These are phyloP conservation scores for Bucco capensis DNA, from an alignment of 2,113 vertebrate species.

Conservation along the genomic window DNA sequence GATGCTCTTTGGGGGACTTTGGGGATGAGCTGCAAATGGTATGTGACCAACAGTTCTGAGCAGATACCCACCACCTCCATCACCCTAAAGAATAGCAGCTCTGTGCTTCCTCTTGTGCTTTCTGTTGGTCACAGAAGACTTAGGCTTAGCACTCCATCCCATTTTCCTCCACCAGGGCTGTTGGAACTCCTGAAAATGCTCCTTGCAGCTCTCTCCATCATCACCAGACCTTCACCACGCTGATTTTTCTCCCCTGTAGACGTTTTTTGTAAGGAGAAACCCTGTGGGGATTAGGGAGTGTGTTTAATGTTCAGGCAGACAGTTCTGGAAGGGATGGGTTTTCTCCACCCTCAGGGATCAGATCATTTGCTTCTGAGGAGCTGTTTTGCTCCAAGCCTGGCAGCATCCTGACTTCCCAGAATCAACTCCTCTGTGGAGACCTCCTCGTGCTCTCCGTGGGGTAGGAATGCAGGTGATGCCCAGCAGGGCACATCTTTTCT, in stretches of 20 bases:
- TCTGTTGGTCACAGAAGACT: neutral
- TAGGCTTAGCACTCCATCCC: neutral
- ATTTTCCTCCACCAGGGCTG: rapidly evolving
- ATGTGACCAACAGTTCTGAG: neutral
- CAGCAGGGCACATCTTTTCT: neutral
- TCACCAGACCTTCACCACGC: neutral
- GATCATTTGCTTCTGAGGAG: neutral
- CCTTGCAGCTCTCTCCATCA: rapidly evolving
- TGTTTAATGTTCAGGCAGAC: neutral
- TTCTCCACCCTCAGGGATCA: neutral
- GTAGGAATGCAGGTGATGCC: neutral
- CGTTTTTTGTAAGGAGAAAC: neutral
- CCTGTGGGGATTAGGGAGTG: neutral
- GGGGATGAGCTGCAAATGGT: neutral
- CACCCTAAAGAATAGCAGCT: neutral
- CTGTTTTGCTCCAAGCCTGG: neutral
- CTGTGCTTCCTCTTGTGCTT: neutral
- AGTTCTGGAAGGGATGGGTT: neutral
- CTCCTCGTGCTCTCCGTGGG: neutral
- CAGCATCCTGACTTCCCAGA: neutral
- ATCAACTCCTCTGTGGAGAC: neutral
- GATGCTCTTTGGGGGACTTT: neutral
- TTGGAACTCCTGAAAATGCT: neutral
- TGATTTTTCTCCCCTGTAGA: neutral
- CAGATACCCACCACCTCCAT: neutral